Percentiles rank a stretch among this genome's conserved stretches.
Evolutionary conservation across 1,140 invertebrate genomes (phyloP).

Genomic region (Papilio dardanus): DNA sequence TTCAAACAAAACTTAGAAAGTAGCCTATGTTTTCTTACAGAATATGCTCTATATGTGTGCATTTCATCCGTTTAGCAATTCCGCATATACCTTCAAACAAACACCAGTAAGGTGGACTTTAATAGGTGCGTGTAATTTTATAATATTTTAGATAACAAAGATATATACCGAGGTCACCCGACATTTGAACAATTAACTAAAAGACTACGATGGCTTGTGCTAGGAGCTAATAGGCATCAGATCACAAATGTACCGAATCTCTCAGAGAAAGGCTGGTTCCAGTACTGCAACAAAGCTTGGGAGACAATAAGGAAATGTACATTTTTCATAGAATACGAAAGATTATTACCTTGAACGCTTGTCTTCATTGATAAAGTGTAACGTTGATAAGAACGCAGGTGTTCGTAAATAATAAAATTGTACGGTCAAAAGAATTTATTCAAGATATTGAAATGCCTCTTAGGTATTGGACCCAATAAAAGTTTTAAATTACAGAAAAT

Average conservation of each 20-base stretch:
- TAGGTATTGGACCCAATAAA: conserved; percentile 55
- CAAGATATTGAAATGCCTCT: conserved; percentile 31
- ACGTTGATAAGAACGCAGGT: conserved; percentile 47
- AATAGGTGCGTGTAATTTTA: not conserved
- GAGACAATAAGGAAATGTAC: conserved; percentile 92
- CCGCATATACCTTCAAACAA: too few species aligned
- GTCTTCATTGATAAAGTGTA: not conserved
- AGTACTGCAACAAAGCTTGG: conserved; percentile 91
- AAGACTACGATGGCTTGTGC: conserved; percentile 86
- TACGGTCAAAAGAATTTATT: conserved; percentile 40
- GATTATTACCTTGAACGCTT: conserved; percentile 85
- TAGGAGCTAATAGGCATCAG: conserved; percentile 85
- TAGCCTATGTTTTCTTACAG: too few species aligned
- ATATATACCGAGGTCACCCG: conserved; percentile 85
- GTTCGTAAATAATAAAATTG: conserved; percentile 49
- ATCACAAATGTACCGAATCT: conserved; percentile 85
- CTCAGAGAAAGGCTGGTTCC: conserved; percentile 89
- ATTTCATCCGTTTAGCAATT: too few species aligned
- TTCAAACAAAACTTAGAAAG: too few species aligned
- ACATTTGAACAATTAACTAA: conserved; percentile 86
- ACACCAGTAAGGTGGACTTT: not conserved
- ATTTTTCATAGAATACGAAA: conserved; percentile 91
- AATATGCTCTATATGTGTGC: too few species aligned
- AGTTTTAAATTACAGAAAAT: conserved; percentile 12
- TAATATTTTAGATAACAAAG: conserved; percentile 71